Evolutionary conservation across 2,888 invertebrate species (phyloP), one percentile per base, ranked within the genome.

Genomic region (Bimastos eiseni): DNA sequence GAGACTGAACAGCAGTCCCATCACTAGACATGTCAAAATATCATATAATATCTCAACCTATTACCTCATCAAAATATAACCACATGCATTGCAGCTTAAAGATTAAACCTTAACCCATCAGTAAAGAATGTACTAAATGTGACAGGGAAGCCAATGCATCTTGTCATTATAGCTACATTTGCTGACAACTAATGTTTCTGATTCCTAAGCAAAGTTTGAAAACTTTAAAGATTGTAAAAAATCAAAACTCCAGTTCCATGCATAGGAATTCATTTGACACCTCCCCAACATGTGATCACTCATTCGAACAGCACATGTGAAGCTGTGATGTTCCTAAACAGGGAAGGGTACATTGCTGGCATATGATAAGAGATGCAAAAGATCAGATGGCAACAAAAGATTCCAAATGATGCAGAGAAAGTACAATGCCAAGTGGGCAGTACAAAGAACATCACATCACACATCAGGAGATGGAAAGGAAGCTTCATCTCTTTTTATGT

Each of bases 21-120:
- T 37, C 37, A 86, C 37, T 36, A 36, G 86, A 86, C 86, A 86
- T 34, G 86, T 36, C 86, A 86, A 86, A 86, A 86, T 33, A 86
- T 86, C 37, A 36, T 37, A 86, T 41, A 41, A 41, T 24, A 86
- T 33, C 1, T 86, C 36, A 86, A 37, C 86, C 37, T 17, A 11
- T 37, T 86, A 86, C n/a, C 55, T 55, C 70, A 70, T 70, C 70
- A n/a, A 70, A 70, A 70, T n/a, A 70, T 70, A n/a, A 70, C 8
- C n/a, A 13, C n/a, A n/a, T 70, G 70, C 70, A n/a, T 70, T 70
- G 55, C 30, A 70, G 70, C 30, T 70, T 70, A 70, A 70, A 70
- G 70, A 70, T 70, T 30, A 30, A 70, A 70, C 70, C 30, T n/a
- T 30, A 70, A 70, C n/a, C n/a, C n/a, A 70, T 15, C n/a, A 0